These are phyloP conservation scores for Mimas tiliae DNA, from an alignment of 2,888 invertebrate species.

Conservation along the genomic window DNA sequence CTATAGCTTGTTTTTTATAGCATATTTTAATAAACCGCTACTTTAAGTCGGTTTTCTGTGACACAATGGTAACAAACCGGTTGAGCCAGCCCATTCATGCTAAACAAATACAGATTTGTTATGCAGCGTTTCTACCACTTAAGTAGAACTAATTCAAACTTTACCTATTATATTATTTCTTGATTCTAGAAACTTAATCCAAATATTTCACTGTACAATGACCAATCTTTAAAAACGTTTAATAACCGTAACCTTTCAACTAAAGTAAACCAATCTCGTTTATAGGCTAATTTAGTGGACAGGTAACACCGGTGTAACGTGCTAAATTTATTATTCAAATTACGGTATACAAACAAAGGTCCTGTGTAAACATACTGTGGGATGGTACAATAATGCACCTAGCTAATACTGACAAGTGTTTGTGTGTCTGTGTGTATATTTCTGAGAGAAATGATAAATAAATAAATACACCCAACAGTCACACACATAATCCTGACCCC, in stretches of 20 bases:
- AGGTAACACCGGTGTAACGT: constrained; percentile 39
- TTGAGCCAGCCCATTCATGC: no score
- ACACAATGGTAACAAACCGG: no score
- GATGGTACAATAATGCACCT: constrained; percentile 22
- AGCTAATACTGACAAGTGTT: constrained; percentile 1
- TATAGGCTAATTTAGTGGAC: constrained; percentile 29
- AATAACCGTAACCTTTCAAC: constrained; percentile 11
- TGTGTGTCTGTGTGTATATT: constrained; percentile 1
- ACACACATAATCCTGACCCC: no score
- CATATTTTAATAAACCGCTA: no score
- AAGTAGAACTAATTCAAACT: no score
- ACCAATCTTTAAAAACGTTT: constrained; percentile 15
- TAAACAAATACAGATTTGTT: no score
- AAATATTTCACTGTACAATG: neutral
- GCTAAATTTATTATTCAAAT: constrained; percentile 50
- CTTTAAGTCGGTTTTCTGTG: no score
- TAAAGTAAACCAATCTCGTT: constrained; percentile 25
- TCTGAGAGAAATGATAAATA: no score
- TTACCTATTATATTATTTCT: no score
- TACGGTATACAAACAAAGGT: constrained; percentile 48
- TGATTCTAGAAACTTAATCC: neutral
- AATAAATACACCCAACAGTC: no score
- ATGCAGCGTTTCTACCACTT: no score
- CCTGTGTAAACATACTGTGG: constrained; percentile 36
- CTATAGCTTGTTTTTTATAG: no score